phyloP scores from a whole-genome alignment of 1,140 invertebrate species.

The Drosophila biarmipes region DNA sequence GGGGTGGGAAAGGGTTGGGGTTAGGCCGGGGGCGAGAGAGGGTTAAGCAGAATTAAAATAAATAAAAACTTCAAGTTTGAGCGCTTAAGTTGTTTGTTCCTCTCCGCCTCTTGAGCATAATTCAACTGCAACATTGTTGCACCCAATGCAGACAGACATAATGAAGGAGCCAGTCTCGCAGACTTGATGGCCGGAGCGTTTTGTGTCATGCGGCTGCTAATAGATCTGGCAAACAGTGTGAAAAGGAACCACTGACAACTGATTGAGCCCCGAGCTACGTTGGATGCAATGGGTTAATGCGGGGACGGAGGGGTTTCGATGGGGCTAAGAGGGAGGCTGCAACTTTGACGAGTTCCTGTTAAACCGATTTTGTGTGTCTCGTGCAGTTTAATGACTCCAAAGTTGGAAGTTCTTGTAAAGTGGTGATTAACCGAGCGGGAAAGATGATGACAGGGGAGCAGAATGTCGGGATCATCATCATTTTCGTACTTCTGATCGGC shows the following conservation, averaged over 20 bases:
- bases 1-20: background rate
- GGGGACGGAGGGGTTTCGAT: background rate
- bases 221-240: conserved; percentile 73
- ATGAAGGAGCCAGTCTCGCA: conserved; percentile 45
- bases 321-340: conserved; percentile 5
- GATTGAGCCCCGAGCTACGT: conserved; percentile 8
- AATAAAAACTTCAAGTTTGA: conserved; percentile 78
- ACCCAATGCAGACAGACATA: conserved; percentile 61
- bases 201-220: conserved; percentile 63
- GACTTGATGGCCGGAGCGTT: conserved; percentile 50
- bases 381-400: conserved; percentile 32
- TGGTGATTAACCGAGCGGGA: conserved; percentile 22
- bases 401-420: conserved; percentile 3
- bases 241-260: conserved; percentile 43
- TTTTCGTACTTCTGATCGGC: background rate
- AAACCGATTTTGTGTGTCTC: conserved; percentile 45
- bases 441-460: conserved; percentile 4
- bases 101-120: conserved; percentile 71
- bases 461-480: background rate
- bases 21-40: conserved; percentile 19
- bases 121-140: conserved; percentile 77
- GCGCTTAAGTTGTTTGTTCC: conserved; percentile 80
- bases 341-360: conserved; percentile 42
- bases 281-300: conserved; percentile 1
- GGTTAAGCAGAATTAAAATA: conserved; percentile 68